Base-by-base conservation (phyloP, 2,888 invertebrate genomes). In the Nomada fabriciana region DNA sequence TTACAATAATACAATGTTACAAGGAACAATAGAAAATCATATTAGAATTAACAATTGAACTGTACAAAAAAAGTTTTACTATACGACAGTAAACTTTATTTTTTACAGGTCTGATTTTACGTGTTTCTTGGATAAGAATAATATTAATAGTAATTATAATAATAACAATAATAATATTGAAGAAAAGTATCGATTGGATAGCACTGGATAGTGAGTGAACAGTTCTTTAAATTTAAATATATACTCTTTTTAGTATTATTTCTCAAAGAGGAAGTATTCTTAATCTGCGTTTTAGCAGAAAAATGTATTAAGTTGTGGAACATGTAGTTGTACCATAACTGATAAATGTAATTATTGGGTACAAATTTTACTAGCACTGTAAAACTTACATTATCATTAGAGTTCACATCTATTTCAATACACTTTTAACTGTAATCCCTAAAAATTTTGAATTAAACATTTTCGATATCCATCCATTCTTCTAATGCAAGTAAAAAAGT, bases 51-150 rank as follows among this genome's bases (percentile, higher is more conserved):
- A 74, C 71, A 83, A 85, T 75, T 74, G 59, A 76, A 84, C 74
- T 86, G 78, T 89, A 86, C 82, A 84, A 83, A 83, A 79, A 83
- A 82, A 84, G 65, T 78, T 76, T 87, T 80, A 75, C 71, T 80
- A 79, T 84, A 73, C 64, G 68, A 80, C 84, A 80, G 78, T 83
- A 83, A 86, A 85, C 76, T 85, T 80, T 81, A 80, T 81, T 84
- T 80, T 85, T 82, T 82, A 88, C 67, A 85, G 85, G 87, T 83
- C 67, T 87, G 82, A 84, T 70, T 84, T 82, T 72, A 55, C 57
- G 82, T 72, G 76, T 75, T 75, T 77, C 36, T 36, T 36, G 36
- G 47, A 47, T 47, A 76, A 52, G 29, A 65, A 68, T 83, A 79
- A 65, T 71, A 71, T 82, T 73, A 71, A 81, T 47, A 47, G 60